Conservation (phyloP, 1,140 invertebrate species). For the Arctopsyche grandis region DNA sequence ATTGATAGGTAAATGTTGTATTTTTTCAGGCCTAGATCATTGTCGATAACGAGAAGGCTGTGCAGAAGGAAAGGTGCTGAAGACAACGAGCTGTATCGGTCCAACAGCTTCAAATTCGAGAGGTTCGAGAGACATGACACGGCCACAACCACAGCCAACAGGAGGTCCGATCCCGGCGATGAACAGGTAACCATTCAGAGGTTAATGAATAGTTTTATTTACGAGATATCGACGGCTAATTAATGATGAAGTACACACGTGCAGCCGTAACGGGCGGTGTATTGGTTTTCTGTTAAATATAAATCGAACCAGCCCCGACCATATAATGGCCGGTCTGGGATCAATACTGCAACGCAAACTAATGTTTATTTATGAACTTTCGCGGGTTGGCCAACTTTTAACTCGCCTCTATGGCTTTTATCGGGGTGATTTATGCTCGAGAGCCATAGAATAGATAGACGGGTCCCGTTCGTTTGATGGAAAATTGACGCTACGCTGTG, state of each 20-base stretch:
- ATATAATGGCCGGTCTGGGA: neutral
- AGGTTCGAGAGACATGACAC: conserved; percentile 75
- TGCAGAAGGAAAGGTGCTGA: conserved; percentile 73
- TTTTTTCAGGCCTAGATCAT: conserved; percentile 58
- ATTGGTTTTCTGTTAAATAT: no score
- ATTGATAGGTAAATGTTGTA: neutral
- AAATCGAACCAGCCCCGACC: no score
- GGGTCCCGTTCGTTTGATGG: no score
- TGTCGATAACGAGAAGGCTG: conserved; percentile 72
- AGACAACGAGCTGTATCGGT: conserved; percentile 84
- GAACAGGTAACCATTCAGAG: conserved; percentile 38
- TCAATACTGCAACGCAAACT: conserved; percentile 21
- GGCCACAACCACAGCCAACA: conserved; percentile 50
- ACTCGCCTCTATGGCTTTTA: neutral
- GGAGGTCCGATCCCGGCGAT: conserved; percentile 35
- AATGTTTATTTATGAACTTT: conserved; percentile 39
- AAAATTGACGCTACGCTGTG: no score
- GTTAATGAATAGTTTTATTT: no score
- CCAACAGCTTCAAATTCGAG: conserved; percentile 87
- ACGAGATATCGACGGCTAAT: no score
- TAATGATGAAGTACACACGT: no score
- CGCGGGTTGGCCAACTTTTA: conserved; percentile 8
- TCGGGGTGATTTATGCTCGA: conserved; percentile 4
- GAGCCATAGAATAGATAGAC: neutral
- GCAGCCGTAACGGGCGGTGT: no score